These are phyloP conservation scores for Teleopsis dalmanni DNA, from an alignment of 1,140 invertebrate genomes.

Conservation along the genomic window DNA sequence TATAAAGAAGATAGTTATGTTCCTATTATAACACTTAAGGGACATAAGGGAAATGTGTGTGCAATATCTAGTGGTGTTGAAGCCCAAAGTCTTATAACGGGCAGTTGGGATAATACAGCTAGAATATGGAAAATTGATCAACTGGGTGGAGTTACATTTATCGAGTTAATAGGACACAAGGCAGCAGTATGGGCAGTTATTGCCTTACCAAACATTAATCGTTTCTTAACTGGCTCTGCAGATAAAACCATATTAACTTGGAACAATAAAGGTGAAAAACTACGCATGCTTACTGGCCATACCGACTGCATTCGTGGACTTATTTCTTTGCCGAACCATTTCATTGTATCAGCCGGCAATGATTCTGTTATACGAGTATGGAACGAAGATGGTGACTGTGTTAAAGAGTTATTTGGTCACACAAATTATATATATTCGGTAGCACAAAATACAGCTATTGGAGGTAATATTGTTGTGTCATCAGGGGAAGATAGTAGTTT, in stretches of 20 bases:
- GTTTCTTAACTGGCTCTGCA: constrained; percentile 78
- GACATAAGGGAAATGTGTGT: constrained; percentile 68
- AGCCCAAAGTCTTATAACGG: constrained; percentile 50
- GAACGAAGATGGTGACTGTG: constrained; percentile 68
- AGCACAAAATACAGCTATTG: constrained; percentile 52
- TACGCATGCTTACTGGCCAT: constrained; percentile 58
- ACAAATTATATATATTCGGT: constrained; percentile 64
- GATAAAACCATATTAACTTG: constrained; percentile 86
- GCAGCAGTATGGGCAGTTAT: constrained; percentile 85
- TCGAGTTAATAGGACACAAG: constrained; percentile 63
- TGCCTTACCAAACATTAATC: constrained; percentile 49
- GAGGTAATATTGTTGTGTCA: constrained; percentile 59
- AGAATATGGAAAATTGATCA: constrained; percentile 65
- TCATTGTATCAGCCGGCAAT: constrained; percentile 84
- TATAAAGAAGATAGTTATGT: constrained; percentile 57
- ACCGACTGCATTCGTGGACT: constrained; percentile 84
- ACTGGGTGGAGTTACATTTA: constrained; percentile 47
- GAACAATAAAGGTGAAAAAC: constrained; percentile 52
- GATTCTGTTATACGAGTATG: constrained; percentile 79
- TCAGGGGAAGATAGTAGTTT: constrained; percentile 84
- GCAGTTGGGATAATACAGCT: constrained; percentile 87
- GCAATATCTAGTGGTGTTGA: constrained; percentile 44
- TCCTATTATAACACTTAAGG: constrained; percentile 60
- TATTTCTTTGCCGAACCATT: constrained; percentile 55
- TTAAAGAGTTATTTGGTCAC: constrained; percentile 73